phyloP scores from a whole-genome alignment of 2,888 invertebrate species.

The Congeria kusceri region DNA sequence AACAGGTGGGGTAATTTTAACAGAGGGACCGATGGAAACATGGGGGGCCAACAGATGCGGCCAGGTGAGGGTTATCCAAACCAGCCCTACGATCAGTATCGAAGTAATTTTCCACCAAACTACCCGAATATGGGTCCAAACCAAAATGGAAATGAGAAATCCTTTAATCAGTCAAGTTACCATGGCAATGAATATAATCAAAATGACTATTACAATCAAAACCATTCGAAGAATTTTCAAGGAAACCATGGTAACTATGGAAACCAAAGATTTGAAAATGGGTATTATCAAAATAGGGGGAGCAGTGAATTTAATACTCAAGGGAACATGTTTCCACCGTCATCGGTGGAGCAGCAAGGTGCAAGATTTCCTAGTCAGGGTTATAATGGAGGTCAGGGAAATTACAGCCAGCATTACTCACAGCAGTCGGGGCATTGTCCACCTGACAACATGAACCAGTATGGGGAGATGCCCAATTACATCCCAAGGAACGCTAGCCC shows the following conservation, averaged over 20 bases:
- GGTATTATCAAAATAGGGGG: conserved; percentile 46
- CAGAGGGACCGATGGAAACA: conserved; percentile 30
- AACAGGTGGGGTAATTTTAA: conserved; percentile 52
- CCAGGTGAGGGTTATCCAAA: conserved; percentile 20
- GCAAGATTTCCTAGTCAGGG: conserved; percentile 49
- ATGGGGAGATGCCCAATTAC: conserved; percentile 41
- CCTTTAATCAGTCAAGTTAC: conserved; percentile 49
- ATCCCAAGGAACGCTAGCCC: conserved; percentile 53
- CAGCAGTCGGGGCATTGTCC: conserved; percentile 44
- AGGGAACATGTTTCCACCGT: conserved; percentile 54
- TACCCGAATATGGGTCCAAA: conserved; percentile 50
- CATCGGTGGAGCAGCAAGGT: conserved; percentile 46
- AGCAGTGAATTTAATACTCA: conserved; percentile 49
- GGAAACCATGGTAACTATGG: conserved; percentile 45
- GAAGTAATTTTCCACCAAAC: conserved; percentile 40
- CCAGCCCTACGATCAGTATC: conserved; percentile 45
- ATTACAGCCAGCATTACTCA: conserved; percentile 55
- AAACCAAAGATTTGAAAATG: conserved; percentile 43
- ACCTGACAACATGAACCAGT: conserved; percentile 49
- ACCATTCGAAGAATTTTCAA: conserved; percentile 55
- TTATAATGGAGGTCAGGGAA: conserved; percentile 45
- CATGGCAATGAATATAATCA: conserved; percentile 63
- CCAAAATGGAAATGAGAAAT: conserved; percentile 57
- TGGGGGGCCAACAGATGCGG: conserved; percentile 37
- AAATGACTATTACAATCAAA: conserved; percentile 59